Percentiles rank a stretch among this genome's conserved stretches.
Evolutionary conservation across 2,888 invertebrate genomes (phyloP).

Genomic region (Hypercompe scribonia): DNA sequence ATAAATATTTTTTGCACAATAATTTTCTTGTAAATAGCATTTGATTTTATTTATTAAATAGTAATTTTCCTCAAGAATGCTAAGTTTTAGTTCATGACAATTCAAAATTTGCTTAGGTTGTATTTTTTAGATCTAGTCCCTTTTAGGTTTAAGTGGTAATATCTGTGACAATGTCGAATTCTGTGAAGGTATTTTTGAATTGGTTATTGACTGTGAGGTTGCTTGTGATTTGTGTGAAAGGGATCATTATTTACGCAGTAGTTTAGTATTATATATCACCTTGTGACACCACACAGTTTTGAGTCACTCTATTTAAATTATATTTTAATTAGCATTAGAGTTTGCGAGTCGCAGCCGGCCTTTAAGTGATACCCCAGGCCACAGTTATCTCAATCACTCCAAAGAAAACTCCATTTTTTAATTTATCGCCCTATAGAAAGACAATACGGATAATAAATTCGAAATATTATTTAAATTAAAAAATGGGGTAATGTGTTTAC

Average conservation of each 20-base stretch:
- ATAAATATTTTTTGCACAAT: slow-evolving; percentile 48
- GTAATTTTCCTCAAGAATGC: slow-evolving; percentile 49
- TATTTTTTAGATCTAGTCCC: slow-evolving; percentile 83
- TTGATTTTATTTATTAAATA: slow-evolving; percentile 61
- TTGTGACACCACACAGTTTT: slow-evolving; percentile 20
- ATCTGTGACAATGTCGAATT: slow-evolving; percentile 56
- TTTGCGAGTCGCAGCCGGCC: slow-evolving; percentile 33
- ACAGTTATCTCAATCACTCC: slow-evolving; percentile 44
- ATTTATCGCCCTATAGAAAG: slow-evolving; percentile 38
- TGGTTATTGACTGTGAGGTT: slow-evolving; percentile 29
- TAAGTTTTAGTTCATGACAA: slow-evolving; percentile 75
- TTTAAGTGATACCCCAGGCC: slow-evolving; percentile 21
- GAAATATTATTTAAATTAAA: slow-evolving; percentile 37
- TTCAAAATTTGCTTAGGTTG: slow-evolving; percentile 74
- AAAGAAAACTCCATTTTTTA: slow-evolving; percentile 52
- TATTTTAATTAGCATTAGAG: slow-evolving; percentile 5
- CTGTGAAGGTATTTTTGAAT: slow-evolving; percentile 52
- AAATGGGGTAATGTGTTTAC: slow-evolving; percentile 44
- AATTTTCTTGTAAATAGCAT: slow-evolving; percentile 63
- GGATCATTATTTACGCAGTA: background rate
- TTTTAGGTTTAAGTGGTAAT: slow-evolving; percentile 71
- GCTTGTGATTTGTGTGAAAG: slow-evolving; percentile 2
- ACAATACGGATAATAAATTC: slow-evolving; percentile 30
- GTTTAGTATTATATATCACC: slow-evolving; percentile 1
- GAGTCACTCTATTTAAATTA: slow-evolving; percentile 27